A percentile compares a stretch with the other conserved stretches of the same genome.
Evolutionary conservation across 2,888 invertebrate species (phyloP).

Genomic region (Lasioglossum malachurum): DNA sequence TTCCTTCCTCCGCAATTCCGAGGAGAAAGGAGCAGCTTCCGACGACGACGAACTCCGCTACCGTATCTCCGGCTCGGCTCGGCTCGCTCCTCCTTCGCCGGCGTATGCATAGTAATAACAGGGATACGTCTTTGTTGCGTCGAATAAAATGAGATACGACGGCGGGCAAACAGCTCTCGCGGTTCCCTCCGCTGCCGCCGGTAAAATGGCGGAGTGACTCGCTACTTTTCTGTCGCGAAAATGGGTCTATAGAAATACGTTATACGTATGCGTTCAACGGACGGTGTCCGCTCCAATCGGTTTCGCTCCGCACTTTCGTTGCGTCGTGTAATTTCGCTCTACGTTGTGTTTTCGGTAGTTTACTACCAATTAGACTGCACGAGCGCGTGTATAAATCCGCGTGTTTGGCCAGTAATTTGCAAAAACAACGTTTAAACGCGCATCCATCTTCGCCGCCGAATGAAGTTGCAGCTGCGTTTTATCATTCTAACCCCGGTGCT

Average conservation of each 20-base stretch:
- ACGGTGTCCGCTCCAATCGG: background rate
- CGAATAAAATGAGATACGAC: slow-evolving; percentile 21
- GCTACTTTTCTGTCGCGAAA: background rate
- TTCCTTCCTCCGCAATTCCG: slow-evolving; percentile 77
- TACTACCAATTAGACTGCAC: slow-evolving; percentile 12
- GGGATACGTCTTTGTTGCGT: slow-evolving; percentile 14
- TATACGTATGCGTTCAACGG: background rate
- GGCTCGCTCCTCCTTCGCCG: slow-evolving; percentile 56
- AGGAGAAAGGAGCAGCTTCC: slow-evolving; percentile 83
- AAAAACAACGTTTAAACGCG: slow-evolving; percentile 1
- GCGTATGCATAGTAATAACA: slow-evolving; percentile 37
- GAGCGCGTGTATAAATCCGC: background rate
- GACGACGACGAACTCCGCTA: slow-evolving; percentile 82
- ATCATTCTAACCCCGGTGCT: background rate
- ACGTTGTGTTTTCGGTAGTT: background rate
- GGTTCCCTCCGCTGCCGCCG: background rate
- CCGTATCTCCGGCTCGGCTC: slow-evolving; percentile 76
- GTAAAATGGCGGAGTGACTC: slow-evolving; percentile 4
- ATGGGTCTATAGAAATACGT: background rate
- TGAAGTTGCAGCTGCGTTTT: background rate
- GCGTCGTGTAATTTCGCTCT: background rate
- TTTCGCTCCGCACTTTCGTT: background rate
- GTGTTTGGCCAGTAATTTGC: background rate
- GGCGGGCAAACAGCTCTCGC: slow-evolving; percentile 14
- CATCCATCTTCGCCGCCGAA: background rate